Evolutionary conservation across 2,797 vertebrate genomes (phyloP).

Genomic region (Acanthurus tractus): DNA sequence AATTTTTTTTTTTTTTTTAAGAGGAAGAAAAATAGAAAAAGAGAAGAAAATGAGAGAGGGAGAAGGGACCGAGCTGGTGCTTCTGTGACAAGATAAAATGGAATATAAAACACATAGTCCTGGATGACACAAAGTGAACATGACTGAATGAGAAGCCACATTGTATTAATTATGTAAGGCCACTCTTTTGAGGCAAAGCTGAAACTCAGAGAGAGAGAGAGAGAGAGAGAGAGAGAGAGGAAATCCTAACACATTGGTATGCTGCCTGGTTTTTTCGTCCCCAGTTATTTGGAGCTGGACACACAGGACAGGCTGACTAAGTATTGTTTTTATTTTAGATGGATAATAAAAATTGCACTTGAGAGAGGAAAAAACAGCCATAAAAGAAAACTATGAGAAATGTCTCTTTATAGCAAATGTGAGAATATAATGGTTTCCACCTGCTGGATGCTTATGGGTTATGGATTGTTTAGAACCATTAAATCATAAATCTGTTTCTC

Average conservation of each 20-base stretch:
- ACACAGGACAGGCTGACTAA: constrained; percentile 63
- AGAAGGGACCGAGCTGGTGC: constrained; percentile 57
- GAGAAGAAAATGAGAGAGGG: constrained; percentile 38
- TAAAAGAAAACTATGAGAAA: constrained; percentile 26
- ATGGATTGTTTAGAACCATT: constrained; percentile 39
- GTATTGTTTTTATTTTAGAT: constrained; percentile 63
- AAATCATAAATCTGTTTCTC: constrained; percentile 37
- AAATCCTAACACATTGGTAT: constrained; percentile 75
- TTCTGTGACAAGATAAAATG: constrained; percentile 81
- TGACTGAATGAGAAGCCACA: constrained; percentile 83
- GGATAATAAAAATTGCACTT: constrained; percentile 52
- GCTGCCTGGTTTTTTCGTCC: constrained; percentile 49
- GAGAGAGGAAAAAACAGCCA: constrained; percentile 15
- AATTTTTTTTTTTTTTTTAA: constrained; percentile 4
- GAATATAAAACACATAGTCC: constrained; percentile 82
- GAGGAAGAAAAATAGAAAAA: constrained; percentile 11
- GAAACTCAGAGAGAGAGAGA: constrained; percentile 57
- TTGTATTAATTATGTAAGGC: constrained; percentile 87
- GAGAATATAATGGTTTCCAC: constrained; percentile 28
- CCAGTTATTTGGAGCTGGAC: constrained; percentile 63
- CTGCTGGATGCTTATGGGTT: constrained; percentile 17
- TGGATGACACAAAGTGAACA: constrained; percentile 81
- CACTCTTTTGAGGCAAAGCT: constrained; percentile 75
- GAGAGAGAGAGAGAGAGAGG: constrained; percentile 46
- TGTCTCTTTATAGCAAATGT: constrained; percentile 26